phyloP scores from a whole-genome alignment of 2,888 invertebrate genomes.

The Hoplodrina blanda region DNA sequence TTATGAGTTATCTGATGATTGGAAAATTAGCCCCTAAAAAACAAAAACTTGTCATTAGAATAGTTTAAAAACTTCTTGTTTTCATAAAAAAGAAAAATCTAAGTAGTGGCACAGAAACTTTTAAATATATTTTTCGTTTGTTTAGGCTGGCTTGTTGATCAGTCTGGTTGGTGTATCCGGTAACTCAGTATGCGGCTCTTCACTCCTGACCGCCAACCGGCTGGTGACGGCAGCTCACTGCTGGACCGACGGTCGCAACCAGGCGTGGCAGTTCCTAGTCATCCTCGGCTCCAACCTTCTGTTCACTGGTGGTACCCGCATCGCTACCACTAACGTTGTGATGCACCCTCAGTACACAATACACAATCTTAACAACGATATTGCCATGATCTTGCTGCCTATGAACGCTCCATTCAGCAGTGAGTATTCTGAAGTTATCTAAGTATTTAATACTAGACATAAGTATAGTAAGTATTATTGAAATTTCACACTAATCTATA shows the following conservation, averaged over 20 bases:
- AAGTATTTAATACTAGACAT: background rate
- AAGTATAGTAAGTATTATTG: no score
- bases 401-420: slow-evolving; percentile 63
- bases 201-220: slow-evolving; percentile 69
- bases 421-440: slow-evolving; percentile 53
- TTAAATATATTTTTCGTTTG: background rate
- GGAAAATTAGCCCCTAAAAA: no score
- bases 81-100: no score
- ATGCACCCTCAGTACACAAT: slow-evolving; percentile 72
- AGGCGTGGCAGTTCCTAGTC: slow-evolving; percentile 71
- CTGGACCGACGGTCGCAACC: slow-evolving; percentile 74
- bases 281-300: slow-evolving; percentile 75
- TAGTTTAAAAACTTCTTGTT: no score
- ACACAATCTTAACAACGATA: slow-evolving; percentile 68
- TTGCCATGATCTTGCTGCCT: slow-evolving; percentile 76
- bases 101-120: background rate
- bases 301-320: slow-evolving; percentile 74
- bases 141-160: slow-evolving; percentile 76
- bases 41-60: no score
- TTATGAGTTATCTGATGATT: no score
- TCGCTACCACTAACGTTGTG: slow-evolving; percentile 70
- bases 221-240: slow-evolving; percentile 80
- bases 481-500: no score
- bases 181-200: slow-evolving; percentile 75
- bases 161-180: slow-evolving; percentile 63